phyloP scores from a whole-genome alignment of 1,140 invertebrate species.

The Drosophila saltans region DNA sequence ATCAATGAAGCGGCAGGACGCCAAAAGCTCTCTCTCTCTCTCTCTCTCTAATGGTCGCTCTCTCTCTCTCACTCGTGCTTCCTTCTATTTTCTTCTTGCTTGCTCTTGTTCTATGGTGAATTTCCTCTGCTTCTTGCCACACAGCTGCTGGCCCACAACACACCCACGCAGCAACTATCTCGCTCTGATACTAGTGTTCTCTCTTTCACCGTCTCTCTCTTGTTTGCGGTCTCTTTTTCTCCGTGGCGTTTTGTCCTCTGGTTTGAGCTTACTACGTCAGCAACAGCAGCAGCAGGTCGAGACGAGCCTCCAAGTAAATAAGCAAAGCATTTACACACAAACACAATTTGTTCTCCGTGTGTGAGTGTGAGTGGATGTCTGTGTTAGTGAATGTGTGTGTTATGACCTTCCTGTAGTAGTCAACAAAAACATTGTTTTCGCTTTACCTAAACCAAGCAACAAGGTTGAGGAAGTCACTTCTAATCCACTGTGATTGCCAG shows the following conservation, averaged over 20 bases:
- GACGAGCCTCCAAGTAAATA: conserved; percentile 81
- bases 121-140: conserved; percentile 72
- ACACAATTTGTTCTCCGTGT: background rate
- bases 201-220: conserved; percentile 1
- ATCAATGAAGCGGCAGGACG: conserved; percentile 75
- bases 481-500: background rate
- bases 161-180: conserved; percentile 31
- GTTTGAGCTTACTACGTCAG: conserved; percentile 75
- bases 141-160: conserved; percentile 64
- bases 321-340: conserved; percentile 25
- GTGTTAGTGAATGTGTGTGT: conserved; percentile 26
- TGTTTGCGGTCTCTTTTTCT: background rate
- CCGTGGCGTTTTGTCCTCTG: conserved; percentile 31
- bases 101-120: conserved; percentile 49
- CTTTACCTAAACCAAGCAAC: conserved; percentile 53
- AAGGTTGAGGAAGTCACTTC: conserved; percentile 49
- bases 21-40: conserved; percentile 62
- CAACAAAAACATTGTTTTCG: conserved; percentile 43
- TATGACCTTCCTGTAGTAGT: conserved; percentile 63
- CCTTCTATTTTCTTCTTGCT: background rate
- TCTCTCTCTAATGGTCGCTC: background rate
- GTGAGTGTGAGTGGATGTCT: conserved; percentile 28
- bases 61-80: conserved; percentile 3
- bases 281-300: conserved; percentile 42
- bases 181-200: background rate